Percentiles rank a stretch among this genome's conserved stretches.
Conservation (phyloP, 2,113 vertebrate species). For the Trachemys scripta region DNA sequence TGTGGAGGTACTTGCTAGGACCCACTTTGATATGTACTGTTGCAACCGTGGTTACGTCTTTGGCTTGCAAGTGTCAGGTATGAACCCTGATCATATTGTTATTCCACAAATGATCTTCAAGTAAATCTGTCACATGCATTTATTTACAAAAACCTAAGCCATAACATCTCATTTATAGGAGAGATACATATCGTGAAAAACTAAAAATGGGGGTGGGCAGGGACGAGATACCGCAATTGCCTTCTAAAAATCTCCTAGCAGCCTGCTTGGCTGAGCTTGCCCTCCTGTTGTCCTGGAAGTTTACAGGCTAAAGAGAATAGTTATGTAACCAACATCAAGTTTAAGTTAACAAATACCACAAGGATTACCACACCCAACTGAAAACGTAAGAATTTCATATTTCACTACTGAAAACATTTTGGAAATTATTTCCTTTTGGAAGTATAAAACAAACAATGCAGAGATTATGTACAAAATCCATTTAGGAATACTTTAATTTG, state of each 20-base stretch:
- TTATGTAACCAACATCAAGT: not conserved
- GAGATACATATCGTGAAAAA: not conserved
- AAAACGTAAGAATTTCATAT: not conserved
- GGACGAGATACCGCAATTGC: not conserved
- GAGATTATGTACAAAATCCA: not conserved
- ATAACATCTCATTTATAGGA: slow-evolving; percentile 35
- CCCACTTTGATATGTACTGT: not conserved
- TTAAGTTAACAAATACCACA: not conserved
- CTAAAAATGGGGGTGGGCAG: not conserved
- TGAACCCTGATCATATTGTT: not conserved
- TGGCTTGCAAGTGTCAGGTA: not conserved
- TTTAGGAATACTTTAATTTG: not conserved
- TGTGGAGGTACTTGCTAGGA: slow-evolving; percentile 10
- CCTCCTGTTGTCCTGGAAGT: not conserved
- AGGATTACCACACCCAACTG: not conserved
- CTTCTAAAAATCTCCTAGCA: not conserved
- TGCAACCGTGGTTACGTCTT: not conserved
- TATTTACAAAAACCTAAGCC: slow-evolving; percentile 38
- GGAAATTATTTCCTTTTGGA: not conserved
- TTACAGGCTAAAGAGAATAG: not conserved
- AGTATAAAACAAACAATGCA: not conserved
- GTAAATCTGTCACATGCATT: slow-evolving; percentile 1
- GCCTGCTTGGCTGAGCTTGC: not conserved
- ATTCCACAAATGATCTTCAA: slow-evolving; percentile 33
- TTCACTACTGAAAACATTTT: not conserved